A percentile compares a stretch with the other conserved stretches of the same genome.
Evolutionary conservation across 2,888 invertebrate genomes (phyloP).

Genomic region (Fragum sueziense): DNA sequence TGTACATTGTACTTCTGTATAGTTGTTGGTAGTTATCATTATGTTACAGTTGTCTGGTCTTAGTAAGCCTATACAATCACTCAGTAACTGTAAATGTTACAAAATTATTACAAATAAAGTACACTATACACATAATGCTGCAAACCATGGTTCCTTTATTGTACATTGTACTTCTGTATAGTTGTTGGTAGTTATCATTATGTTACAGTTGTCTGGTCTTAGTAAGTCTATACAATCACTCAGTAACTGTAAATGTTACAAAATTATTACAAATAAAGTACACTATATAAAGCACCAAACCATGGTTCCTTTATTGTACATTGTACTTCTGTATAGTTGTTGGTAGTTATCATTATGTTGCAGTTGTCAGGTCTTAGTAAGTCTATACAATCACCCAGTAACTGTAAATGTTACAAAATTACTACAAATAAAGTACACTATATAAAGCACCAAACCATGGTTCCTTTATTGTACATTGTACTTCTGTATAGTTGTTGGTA

Average conservation of each 20-base stretch:
- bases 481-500: slow-evolving; percentile 85
- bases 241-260: slow-evolving; percentile 86
- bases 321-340: slow-evolving; percentile 84
- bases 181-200: slow-evolving; percentile 88
- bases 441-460: too few relatives aligned
- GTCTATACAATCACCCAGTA: slow-evolving; percentile 86
- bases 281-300: slow-evolving; percentile 91
- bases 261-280: too few relatives aligned
- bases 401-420: too few relatives aligned
- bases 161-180: slow-evolving; percentile 84
- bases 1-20: too few relatives aligned
- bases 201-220: slow-evolving; percentile 87
- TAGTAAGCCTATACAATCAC: too few relatives aligned
- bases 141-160: slow-evolving; percentile 91
- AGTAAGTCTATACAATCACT: slow-evolving; percentile 86
- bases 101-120: too few relatives aligned
- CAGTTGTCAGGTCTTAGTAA: slow-evolving; percentile 87
- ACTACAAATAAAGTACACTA: too few relatives aligned
- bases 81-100: too few relatives aligned
- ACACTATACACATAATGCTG: too few relatives aligned
- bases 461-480: slow-evolving; percentile 85
- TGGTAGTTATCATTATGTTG: slow-evolving; percentile 88
- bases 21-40: too few relatives aligned
- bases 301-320: slow-evolving; percentile 88
- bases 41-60: too few relatives aligned